Percentiles rank a stretch among this genome's conserved stretches.
Evolutionary conservation across 2,113 vertebrate genomes (phyloP).

Genomic region (Thamnaconus septentrionalis): DNA sequence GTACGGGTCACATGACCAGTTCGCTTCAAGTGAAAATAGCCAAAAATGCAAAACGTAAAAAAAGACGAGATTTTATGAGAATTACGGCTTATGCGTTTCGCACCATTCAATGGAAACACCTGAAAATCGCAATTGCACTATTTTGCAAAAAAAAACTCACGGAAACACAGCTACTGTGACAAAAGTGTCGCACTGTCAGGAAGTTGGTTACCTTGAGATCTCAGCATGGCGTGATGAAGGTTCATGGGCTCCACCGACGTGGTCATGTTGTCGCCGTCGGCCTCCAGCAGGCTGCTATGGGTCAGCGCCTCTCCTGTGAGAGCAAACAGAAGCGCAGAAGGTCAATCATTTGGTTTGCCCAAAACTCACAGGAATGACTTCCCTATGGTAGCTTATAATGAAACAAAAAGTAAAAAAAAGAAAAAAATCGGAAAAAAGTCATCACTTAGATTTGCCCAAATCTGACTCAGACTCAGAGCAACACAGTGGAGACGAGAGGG

Average conservation of each 20-base stretch:
- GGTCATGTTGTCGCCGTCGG: slow-evolving; percentile 84
- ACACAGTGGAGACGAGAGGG: slow-evolving; percentile 33
- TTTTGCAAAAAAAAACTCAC: neutral
- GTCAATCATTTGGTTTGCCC: neutral
- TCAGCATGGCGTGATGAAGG: slow-evolving; percentile 89
- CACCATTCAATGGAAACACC: too few species aligned
- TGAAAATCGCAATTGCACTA: too few species aligned
- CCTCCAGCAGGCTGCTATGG: slow-evolving; percentile 92
- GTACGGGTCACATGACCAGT: too few species aligned
- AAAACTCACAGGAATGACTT: neutral
- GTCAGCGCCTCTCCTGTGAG: slow-evolving; percentile 84
- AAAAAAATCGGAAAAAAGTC: neutral
- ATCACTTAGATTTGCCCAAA: neutral
- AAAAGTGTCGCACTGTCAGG: neutral
- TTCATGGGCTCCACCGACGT: slow-evolving; percentile 85
- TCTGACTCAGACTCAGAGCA: slow-evolving; percentile 46
- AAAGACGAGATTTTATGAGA: too few species aligned
- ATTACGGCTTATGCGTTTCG: too few species aligned
- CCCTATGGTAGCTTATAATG: neutral
- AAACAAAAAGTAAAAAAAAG: too few species aligned
- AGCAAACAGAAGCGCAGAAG: neutral
- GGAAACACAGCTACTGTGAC: neutral
- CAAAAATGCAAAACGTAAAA: too few species aligned
- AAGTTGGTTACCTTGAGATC: slow-evolving; percentile 83
- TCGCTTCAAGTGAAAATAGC: too few species aligned